Evolutionary conservation across 2,113 vertebrate genomes (phyloP), one percentile per base, ranked within the genome.

Genomic region (Trichechus manatus): DNA sequence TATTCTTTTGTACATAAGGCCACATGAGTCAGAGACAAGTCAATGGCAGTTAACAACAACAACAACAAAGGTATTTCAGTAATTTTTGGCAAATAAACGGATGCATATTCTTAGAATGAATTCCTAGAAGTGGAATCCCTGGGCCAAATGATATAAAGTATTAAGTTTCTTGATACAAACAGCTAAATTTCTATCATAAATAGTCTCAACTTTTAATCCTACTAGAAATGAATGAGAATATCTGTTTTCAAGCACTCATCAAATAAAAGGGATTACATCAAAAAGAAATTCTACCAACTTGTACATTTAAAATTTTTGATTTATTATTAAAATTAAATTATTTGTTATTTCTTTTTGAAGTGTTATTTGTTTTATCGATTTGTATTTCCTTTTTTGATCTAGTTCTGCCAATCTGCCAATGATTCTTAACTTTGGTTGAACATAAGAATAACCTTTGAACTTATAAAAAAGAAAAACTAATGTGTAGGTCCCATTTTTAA

Each of bases 191-290:
- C n/a, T 68, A 81, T 61, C 19, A 59, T 33, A 87, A 47, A 39
- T 87, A 82, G 36, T 44, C 33, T 89, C 88, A 78, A 78, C 31
- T 50, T 89, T 80, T 64, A 93, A 53, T 72, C 91, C 22, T 68
- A 68, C 66, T 15, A 31, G 29, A 33, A 39, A 39, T 86, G 23
- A 15, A 68, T 50, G 25, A 61, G 3, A 36, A 8, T n/a, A 66
- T 61, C 19, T 50, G n/a, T 77, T 59, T 85, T 89, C 9, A 72
- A 66, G 33, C 11, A 53, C n/a, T 53, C 33, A 53, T 20, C 27
- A 72, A 85, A 66, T 59, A 56, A 61, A 93, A 72, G 19, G 1
- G 9, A 90, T 86, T 50, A 72, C 11, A 44, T 64, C 74, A 72
- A 59, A 83, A 90, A 89, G 14, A 79, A 90, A 80, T 72, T 44